Base-by-base conservation (phyloP, 2,888 invertebrate species). In the Phlogophora meticulosa region DNA sequence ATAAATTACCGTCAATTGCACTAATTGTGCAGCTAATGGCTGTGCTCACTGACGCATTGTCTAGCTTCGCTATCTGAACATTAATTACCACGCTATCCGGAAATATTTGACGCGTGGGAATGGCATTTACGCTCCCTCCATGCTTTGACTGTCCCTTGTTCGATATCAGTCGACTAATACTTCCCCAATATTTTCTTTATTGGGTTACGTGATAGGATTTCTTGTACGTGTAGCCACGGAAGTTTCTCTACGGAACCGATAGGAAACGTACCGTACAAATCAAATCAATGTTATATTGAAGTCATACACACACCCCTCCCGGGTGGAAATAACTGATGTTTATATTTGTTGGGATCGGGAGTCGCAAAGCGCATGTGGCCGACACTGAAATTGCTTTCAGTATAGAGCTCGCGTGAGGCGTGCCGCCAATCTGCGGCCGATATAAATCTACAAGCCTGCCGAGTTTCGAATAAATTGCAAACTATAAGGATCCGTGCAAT, bases 1-100 rank as follows among this genome's bases (percentile, higher is more conserved):
- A 94, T 94, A 93, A 93, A 94, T 95, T 94, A 92, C 92, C 91
- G 89, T 91, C 94, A 94, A 94, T 94, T 94, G 94, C 93, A 93
- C 91, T 94, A 95, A 95, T 94, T 94, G 94, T 92, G 91, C 92
- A 92, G 92, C 89, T 93, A 94, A 93, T 93, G 91, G 92, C 84
- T 87, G 83, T 84, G 86, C 87, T 91, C 90, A 84, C 88, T 92
- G 90, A 90, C 89, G 92, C 92, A 91, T 92, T 94, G 93, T 93
- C 93, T 92, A 91, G 91, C 90, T 87, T 84, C 79, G 86, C 89
- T 87, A 89, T 85, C 86, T 87, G 86, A 89, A 81, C 89, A 88
- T 90, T 91, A 88, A 92, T 93, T 92, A 89, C 85, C 78, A 78
- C 86, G 78, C 83, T 84, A 87, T 88, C 87, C 87, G 88, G 91